Conservation (phyloP, 2,888 invertebrate genomes). For the Pollenia griseotomentosa region DNA sequence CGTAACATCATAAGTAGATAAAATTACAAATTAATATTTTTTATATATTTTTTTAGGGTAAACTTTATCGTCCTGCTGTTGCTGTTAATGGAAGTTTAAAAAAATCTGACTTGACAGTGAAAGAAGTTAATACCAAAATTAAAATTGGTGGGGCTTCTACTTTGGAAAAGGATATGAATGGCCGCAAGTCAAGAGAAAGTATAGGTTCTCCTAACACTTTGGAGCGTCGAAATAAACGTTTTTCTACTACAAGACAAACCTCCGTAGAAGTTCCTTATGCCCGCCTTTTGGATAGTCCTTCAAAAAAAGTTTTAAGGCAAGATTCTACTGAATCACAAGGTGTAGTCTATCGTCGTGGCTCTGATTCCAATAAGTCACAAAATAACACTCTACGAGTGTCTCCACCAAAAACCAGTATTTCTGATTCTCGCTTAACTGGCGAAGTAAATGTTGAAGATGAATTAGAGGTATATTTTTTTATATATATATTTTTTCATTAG, state of each 20-base stretch:
- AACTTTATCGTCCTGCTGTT: conserved; percentile 80
- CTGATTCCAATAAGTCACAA: conserved; percentile 81
- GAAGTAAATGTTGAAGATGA: conserved; percentile 87
- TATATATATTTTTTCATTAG: not conserved
- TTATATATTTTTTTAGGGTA: conserved; percentile 75
- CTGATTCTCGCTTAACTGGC: conserved; percentile 93
- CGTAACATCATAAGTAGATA: too few relatives aligned
- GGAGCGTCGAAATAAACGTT: conserved; percentile 85
- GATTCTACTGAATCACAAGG: conserved; percentile 85
- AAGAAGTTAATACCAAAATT: conserved; percentile 80
- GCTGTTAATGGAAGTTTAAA: conserved; percentile 82
- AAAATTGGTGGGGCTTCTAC: conserved; percentile 78
- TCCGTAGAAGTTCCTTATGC: conserved; percentile 89
- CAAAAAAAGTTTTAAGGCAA: conserved; percentile 82
- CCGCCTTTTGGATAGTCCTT: conserved; percentile 89
- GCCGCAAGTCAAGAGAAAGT: conserved; percentile 83
- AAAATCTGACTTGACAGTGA: conserved; percentile 78
- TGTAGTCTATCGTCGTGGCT: conserved; percentile 86
- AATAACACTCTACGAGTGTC: conserved; percentile 84
- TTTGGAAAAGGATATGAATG: conserved; percentile 78
- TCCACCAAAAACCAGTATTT: conserved; percentile 92
- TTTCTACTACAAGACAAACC: conserved; percentile 82
- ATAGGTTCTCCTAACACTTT: conserved; percentile 83
- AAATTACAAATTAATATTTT: too few relatives aligned
- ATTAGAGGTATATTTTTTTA: conserved; percentile 82